Base-by-base conservation (phyloP, 2,888 invertebrate genomes). In the Trissoscelio sp. region DNA sequence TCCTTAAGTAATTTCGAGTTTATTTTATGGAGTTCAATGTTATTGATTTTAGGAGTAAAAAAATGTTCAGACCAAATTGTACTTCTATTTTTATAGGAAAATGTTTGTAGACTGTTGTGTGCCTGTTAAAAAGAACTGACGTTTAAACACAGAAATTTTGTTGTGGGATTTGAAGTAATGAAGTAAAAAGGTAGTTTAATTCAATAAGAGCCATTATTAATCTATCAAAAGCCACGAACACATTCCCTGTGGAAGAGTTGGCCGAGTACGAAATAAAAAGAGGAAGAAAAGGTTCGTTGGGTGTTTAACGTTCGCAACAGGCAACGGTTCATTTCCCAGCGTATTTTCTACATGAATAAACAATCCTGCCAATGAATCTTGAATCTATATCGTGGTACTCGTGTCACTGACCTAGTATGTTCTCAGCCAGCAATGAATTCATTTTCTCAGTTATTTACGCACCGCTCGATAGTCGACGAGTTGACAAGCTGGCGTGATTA, bases 401-500 rank as follows among this genome's bases (percentile, higher is more conserved):
- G 64, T 74, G 80, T 80, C 75, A 75, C 62, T 83, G 83, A 81
- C 80, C 83, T 64, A 78, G 66, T 82, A 75, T 60, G 79, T 72
- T 79, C 46, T n/a, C n/a, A n/a, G 42, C 66, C 60, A 66, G 79
- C 74, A 79, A 83, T 81, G 80, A 83, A 81, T 81, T 81, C 66
- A 77, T 81, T 83, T 83, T 81, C 83, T 73, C 39, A 44, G 81
- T 83, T 81, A 81, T 79, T 78, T 74, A 78, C 81, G 78, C 73
- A 78, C 74, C 70, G 78, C 67, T 81, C 77, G 77, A 83, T 79
- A 77, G 64, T 28, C 72, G 46, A 72, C 74, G 51, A 81, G 75
- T 77, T 83, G 81, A 83, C 79, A 83, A 62, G 75, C 64, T 73
- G 57, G 58, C 62, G 66, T 79, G 74, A 83, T 81, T 74, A 67